Percentiles rank a stretch among this genome's conserved stretches.
phyloP scores from a whole-genome alignment of 1,140 invertebrate genomes.

The Hylaeus anthracinus region DNA sequence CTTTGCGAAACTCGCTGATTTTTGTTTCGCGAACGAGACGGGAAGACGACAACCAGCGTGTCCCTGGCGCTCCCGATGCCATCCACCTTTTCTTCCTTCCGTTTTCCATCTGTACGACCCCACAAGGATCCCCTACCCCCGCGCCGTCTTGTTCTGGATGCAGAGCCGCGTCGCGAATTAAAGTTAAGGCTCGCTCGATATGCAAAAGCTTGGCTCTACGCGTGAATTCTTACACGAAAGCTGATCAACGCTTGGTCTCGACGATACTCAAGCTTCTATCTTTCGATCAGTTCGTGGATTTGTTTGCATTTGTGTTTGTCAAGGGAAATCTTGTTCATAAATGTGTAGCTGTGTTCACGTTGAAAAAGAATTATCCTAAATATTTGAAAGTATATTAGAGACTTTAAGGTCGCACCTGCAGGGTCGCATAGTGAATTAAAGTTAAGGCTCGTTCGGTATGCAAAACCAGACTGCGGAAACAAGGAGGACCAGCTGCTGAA shows the following conservation, averaged over 20 bases:
- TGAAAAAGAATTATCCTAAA: too few species aligned
- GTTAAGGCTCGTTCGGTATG: conserved; percentile 51
- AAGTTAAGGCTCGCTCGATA: conserved; percentile 53
- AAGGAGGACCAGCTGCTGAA: background rate
- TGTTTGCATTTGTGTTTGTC: too few species aligned
- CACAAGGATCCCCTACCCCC: background rate
- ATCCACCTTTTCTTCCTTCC: background rate
- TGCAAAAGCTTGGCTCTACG: background rate
- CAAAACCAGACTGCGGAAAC: conserved; percentile 24
- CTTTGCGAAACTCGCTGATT: conserved; percentile 61
- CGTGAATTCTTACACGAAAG: too few species aligned
- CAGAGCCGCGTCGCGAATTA: conserved; percentile 27
- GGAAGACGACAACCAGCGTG: background rate
- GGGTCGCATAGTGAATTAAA: conserved; percentile 38
- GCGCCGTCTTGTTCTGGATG: conserved; percentile 10
- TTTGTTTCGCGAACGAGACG: conserved; percentile 40
- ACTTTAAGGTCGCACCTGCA: background rate
- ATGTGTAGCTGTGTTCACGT: too few species aligned
- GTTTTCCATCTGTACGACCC: background rate
- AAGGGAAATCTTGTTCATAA: too few species aligned
- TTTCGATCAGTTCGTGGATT: too few species aligned
- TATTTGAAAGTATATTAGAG: too few species aligned
- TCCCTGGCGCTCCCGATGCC: background rate
- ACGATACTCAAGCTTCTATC: too few species aligned
- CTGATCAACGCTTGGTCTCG: too few species aligned